Percentiles rank a stretch among this genome's conserved stretches.
Conservation (phyloP, 2,797 vertebrate species). For the Parauchenoglanis punctatus region DNA sequence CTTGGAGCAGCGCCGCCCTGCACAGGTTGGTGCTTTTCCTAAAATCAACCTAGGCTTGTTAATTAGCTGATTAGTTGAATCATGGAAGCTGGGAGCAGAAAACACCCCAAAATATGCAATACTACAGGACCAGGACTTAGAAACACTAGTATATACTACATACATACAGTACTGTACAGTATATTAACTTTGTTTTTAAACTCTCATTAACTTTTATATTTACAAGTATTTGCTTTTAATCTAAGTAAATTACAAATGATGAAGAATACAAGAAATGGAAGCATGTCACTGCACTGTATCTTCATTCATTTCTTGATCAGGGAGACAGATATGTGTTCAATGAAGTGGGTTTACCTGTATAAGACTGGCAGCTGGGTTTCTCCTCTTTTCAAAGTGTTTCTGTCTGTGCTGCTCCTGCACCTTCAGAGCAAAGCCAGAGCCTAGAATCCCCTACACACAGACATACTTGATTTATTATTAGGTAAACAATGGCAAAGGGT, state of each 20-base stretch:
- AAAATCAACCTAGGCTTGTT: background rate
- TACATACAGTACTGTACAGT: background rate
- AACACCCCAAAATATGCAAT: background rate
- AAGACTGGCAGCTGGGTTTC: constrained; percentile 94
- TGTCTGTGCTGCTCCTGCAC: constrained; percentile 98
- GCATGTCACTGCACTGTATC: background rate
- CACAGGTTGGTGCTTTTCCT: background rate
- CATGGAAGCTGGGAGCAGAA: background rate
- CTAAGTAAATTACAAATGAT: background rate
- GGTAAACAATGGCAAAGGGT: background rate
- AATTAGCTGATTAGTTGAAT: background rate
- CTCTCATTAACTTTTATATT: background rate
- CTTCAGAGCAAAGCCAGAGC: constrained; percentile 96
- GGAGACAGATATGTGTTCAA: background rate
- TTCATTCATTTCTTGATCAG: constrained; percentile 3
- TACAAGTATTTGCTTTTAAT: background rate
- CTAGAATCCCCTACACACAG: constrained; percentile 88
- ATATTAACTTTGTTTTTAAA: background rate
- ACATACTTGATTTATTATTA: constrained; percentile 43
- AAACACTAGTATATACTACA: background rate
- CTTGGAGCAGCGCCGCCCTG: too few relatives aligned
- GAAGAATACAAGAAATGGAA: background rate
- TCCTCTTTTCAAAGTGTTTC: constrained; percentile 98
- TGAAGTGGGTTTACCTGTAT: constrained; percentile 85
- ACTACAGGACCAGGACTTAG: background rate